Percentiles rank a stretch among this genome's conserved stretches.
Evolutionary conservation across 2,797 vertebrate genomes (phyloP).

Genomic region (Sebastolobus altivelis): DNA sequence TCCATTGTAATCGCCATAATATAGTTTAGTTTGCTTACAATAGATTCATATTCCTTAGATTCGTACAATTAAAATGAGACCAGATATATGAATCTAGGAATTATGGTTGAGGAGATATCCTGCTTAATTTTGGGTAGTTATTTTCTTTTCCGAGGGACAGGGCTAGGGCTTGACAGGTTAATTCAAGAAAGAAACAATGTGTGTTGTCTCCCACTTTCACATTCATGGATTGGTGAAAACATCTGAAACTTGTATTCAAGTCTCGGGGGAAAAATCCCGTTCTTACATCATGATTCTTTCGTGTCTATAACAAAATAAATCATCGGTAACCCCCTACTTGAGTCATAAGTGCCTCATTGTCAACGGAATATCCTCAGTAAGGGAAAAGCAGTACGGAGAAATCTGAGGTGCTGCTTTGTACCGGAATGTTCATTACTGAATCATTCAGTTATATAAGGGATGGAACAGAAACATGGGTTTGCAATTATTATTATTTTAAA

Average conservation of each 20-base stretch:
- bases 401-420: conserved; percentile 9
- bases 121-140: no score
- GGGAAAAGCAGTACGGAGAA: not conserved
- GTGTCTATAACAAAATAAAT: conserved; percentile 11
- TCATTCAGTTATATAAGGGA: not conserved
- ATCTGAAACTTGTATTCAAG: conserved; percentile 1
- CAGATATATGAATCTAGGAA: no score
- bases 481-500: not conserved
- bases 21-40: no score
- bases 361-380: conserved; percentile 27
- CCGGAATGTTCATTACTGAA: not conserved
- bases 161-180: not conserved
- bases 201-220: not conserved
- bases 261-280: conserved; percentile 3
- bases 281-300: conserved; percentile 17
- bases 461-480: not conserved
- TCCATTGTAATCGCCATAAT: no score
- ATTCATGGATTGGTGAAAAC: conserved; percentile 2
- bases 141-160: no score
- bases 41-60: no score
- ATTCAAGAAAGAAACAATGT: not conserved
- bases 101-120: no score
- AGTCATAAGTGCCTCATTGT: conserved; percentile 50
- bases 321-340: conserved; percentile 30
- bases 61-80: no score